Evolutionary conservation across 2,888 invertebrate genomes (phyloP).

Genomic region (Nebria brevicollis): DNA sequence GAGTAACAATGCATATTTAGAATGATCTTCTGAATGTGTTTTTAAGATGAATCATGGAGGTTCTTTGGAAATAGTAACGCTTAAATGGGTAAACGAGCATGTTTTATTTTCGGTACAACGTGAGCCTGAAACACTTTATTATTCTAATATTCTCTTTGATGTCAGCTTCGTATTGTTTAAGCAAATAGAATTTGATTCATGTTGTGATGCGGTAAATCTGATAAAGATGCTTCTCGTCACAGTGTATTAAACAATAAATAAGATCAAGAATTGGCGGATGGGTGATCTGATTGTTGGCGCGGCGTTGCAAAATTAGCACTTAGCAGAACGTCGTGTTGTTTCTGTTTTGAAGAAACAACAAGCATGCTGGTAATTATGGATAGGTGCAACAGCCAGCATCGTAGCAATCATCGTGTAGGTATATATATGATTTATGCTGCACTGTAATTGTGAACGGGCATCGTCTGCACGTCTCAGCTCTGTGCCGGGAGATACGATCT

Average conservation of each 20-base stretch:
- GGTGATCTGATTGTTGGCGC: background rate
- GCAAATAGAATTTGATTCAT: constrained; percentile 31
- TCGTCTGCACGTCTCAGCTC: background rate
- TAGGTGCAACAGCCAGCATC: background rate
- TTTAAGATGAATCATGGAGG: too few species aligned
- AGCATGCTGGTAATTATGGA: background rate
- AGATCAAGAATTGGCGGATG: background rate
- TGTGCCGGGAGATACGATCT: background rate
- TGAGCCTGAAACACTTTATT: constrained; percentile 30
- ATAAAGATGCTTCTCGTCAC: constrained; percentile 24
- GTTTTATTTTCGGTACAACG: constrained; percentile 23
- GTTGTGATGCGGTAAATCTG: constrained; percentile 24
- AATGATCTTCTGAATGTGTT: too few species aligned
- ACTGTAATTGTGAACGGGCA: background rate
- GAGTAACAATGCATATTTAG: too few species aligned
- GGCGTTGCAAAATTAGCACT: background rate
- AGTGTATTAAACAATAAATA: background rate
- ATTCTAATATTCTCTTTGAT: constrained; percentile 39
- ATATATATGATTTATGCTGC: background rate
- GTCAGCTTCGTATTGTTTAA: constrained; percentile 16
- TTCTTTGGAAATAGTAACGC: background rate
- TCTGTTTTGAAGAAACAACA: background rate
- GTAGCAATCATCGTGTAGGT: background rate
- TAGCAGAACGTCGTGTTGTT: background rate
- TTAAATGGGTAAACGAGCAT: constrained; percentile 25